Percentiles rank a stretch among this genome's conserved stretches.
phyloP scores from a whole-genome alignment of 2,113 vertebrate species.

The Cheilinus undulatus region DNA sequence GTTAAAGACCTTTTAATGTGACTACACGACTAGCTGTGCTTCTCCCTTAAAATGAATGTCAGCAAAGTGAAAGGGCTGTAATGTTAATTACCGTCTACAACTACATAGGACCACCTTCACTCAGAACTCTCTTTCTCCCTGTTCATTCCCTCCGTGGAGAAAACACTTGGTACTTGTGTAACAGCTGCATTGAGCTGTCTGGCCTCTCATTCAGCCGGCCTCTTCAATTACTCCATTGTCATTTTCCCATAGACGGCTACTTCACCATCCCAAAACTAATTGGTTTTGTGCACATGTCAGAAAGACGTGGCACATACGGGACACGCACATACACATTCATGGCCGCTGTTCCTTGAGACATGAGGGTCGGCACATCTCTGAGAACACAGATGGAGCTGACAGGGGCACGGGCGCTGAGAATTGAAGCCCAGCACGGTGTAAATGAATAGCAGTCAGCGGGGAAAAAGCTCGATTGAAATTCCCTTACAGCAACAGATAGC shows the following conservation, averaged over 20 bases:
- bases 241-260: slow-evolving; percentile 64
- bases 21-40: background rate
- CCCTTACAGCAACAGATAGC: slow-evolving; percentile 28
- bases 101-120: slow-evolving; percentile 46
- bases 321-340: slow-evolving; percentile 24
- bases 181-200: slow-evolving; percentile 69
- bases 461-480: slow-evolving; percentile 34
- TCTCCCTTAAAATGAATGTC: slow-evolving; percentile 27
- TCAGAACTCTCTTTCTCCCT: slow-evolving; percentile 37
- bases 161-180: slow-evolving; percentile 63
- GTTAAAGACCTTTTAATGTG: background rate
- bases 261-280: slow-evolving; percentile 76
- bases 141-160: slow-evolving; percentile 41
- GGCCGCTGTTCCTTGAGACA: slow-evolving; percentile 28
- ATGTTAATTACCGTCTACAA: slow-evolving; percentile 63
- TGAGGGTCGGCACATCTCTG: slow-evolving; percentile 63
- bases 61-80: slow-evolving; percentile 36
- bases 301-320: slow-evolving; percentile 45
- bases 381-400: slow-evolving; percentile 64
- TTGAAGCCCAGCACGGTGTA: slow-evolving; percentile 29
- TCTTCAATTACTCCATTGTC: slow-evolving; percentile 78
- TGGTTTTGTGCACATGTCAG: slow-evolving; percentile 76
- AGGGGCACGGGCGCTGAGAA: slow-evolving; percentile 44
- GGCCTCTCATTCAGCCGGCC: slow-evolving; percentile 65
- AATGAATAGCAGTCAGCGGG: slow-evolving; percentile 53